Evolutionary conservation across 2,113 vertebrate genomes (phyloP).

Genomic region (Ammospiza caudacuta): DNA sequence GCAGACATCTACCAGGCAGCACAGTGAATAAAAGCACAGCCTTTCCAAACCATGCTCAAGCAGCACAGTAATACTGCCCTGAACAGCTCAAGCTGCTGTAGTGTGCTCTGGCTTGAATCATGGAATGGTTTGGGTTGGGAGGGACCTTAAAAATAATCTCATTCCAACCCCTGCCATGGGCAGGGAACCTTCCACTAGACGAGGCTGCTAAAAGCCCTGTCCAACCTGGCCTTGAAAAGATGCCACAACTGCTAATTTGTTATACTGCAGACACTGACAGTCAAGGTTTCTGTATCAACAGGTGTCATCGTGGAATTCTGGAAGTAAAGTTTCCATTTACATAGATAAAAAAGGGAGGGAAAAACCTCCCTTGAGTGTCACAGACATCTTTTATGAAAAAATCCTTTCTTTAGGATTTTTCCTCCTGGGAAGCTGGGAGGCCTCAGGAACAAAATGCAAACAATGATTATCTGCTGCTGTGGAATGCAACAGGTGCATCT

Average conservation of each 20-base stretch:
- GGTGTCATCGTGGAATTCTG: background rate
- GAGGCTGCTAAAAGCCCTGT: background rate
- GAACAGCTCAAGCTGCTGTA: background rate
- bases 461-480: too few relatives aligned
- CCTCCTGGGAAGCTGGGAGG: too few relatives aligned
- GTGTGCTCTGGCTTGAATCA: background rate
- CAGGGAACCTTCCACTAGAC: background rate
- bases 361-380: background rate
- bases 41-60: background rate
- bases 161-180: background rate
- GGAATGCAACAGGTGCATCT: too few relatives aligned
- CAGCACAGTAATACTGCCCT: background rate
- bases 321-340: background rate
- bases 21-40: background rate
- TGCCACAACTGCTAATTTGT: background rate
- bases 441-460: too few relatives aligned
- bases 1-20: background rate
- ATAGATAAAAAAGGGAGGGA: background rate
- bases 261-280: background rate
- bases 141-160: background rate
- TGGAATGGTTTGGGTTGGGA: background rate
- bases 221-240: background rate
- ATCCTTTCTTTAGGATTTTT: too few relatives aligned
- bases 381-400: too few relatives aligned
- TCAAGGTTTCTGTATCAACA: background rate